Conservation (phyloP, 2,113 vertebrate species). For the Accipiter cooperii region DNA sequence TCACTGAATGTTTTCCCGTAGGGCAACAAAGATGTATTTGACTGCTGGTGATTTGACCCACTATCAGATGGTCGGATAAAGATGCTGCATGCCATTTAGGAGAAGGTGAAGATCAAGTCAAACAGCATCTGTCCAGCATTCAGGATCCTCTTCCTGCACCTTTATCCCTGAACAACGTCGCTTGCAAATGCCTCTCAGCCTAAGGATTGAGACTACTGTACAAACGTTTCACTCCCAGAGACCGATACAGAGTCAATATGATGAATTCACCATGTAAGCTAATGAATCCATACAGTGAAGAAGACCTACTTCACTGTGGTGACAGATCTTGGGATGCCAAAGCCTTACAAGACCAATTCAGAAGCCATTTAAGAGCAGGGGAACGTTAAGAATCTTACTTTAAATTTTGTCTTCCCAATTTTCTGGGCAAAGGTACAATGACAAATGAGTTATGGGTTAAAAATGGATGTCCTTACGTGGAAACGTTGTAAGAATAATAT, state of each 20-base stretch:
- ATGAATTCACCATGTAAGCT: neutral
- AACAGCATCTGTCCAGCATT: neutral
- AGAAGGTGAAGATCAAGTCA: neutral
- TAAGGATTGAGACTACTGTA: neutral
- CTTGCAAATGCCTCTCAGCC: neutral
- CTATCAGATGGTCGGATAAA: neutral
- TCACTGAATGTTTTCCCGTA: neutral
- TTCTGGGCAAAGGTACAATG: neutral
- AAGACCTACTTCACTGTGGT: neutral
- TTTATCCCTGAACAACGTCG: neutral
- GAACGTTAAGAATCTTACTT: neutral
- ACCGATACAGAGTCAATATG: accelerated
- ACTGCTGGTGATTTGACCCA: neutral
- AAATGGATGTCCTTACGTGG: neutral
- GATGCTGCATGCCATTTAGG: neutral
- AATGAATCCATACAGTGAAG: neutral
- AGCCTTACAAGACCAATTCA: neutral
- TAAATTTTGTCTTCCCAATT: neutral
- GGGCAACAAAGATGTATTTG: neutral
- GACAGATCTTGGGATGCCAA: neutral
- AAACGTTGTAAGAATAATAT: neutral
- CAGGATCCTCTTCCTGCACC: neutral
- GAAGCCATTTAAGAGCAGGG: neutral
- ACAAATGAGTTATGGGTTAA: neutral
- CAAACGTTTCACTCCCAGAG: neutral